Conservation (phyloP, 2,888 invertebrate genomes). For the Platerodrilus igneus region DNA sequence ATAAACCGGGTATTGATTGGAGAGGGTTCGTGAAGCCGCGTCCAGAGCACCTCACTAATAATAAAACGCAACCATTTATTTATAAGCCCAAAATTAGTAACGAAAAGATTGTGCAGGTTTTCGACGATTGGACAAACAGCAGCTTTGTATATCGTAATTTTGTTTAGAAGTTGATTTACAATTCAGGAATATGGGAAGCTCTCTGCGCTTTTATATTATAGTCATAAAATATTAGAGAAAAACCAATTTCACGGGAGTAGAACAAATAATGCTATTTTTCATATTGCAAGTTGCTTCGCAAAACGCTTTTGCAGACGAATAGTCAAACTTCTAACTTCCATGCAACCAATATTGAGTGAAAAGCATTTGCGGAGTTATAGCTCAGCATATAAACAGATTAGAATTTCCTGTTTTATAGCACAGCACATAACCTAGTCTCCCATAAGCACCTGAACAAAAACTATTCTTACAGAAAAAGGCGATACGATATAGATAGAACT, state of each 20-base stretch:
- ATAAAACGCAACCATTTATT: conserved; percentile 17
- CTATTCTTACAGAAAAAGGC: no score
- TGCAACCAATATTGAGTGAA: no score
- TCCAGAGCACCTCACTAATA: conserved; percentile 12
- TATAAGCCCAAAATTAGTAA: conserved; percentile 13
- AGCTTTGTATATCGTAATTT: conserved; percentile 15
- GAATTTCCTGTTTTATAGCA: no score
- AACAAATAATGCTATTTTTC: conserved; percentile 36
- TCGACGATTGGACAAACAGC: conserved; percentile 16
- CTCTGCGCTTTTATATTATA: conserved; percentile 20
- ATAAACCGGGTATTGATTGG: conserved; percentile 31
- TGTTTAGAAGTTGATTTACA: conserved; percentile 19
- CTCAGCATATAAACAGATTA: no score
- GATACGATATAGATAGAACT: no score
- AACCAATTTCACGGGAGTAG: conserved; percentile 21
- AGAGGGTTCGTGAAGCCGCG: conserved; percentile 7
- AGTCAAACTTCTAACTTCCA: no score
- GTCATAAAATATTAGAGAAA: conserved; percentile 23
- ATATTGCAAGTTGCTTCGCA: no score
- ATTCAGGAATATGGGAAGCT: conserved; percentile 19
- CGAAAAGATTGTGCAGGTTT: conserved; percentile 17
- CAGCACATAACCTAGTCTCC: no score
- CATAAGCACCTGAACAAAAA: no score
- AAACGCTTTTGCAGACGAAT: no score
- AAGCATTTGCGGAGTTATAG: no score